phyloP scores from a whole-genome alignment of 2,888 invertebrate genomes.

The Masnerella sp. region DNA sequence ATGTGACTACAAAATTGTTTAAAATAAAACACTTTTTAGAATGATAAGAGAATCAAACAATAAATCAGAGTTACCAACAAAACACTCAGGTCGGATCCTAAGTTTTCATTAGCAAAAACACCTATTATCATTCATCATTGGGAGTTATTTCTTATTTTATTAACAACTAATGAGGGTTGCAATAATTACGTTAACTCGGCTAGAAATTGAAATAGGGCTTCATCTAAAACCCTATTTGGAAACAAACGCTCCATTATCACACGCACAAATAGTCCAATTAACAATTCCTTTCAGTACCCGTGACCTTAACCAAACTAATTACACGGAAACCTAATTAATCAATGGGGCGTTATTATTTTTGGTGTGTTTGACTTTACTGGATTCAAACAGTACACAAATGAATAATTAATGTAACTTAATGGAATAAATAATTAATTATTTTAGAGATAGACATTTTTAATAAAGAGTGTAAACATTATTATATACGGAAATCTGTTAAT shows the following conservation, averaged over 20 bases:
- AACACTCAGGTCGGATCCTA: conserved; percentile 8
- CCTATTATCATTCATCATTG: conserved; percentile 24
- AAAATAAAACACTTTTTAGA: not conserved
- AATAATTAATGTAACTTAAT: no score
- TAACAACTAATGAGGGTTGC: conserved; percentile 24
- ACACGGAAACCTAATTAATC: not conserved
- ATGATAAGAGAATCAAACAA: conserved; percentile 17
- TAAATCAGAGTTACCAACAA: conserved; percentile 3
- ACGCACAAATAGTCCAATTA: conserved; percentile 23
- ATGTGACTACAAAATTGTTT: not conserved
- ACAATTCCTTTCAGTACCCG: conserved; percentile 3
- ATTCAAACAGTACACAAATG: no score
- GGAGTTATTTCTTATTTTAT: conserved; percentile 26
- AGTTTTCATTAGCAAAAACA: conserved; percentile 29
- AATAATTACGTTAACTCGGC: conserved; percentile 6
- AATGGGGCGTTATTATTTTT: no score
- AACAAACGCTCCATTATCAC: conserved; percentile 5
- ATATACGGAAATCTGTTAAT: no score
- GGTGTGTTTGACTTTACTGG: no score
- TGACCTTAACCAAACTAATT: conserved; percentile 1
- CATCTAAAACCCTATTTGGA: conserved; percentile 8
- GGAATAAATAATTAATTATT: no score
- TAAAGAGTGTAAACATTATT: no score
- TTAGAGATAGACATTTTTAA: no score
- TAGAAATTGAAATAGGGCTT: conserved; percentile 30